Percentiles rank a stretch among this genome's conserved stretches.
Evolutionary conservation across 2,797 vertebrate genomes (phyloP).

Genomic region (Cirrhinus mrigala): DNA sequence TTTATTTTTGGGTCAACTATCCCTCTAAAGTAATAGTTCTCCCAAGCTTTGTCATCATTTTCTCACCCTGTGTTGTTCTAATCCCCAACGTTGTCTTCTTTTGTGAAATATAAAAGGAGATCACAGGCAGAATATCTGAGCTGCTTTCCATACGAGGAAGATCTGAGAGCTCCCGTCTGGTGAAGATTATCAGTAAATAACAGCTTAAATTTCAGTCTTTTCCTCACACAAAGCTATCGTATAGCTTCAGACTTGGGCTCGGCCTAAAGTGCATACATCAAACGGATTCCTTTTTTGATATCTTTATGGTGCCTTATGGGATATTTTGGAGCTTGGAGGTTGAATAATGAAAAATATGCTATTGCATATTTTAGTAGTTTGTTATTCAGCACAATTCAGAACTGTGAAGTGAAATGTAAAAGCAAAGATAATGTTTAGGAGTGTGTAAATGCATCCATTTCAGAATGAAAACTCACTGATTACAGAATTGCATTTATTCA

Average conservation of each 20-base stretch:
- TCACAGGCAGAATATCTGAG: conserved; percentile 5
- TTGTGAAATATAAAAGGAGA: conserved; percentile 14
- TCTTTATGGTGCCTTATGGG: neutral
- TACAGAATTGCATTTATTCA: neutral
- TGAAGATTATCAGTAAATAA: conserved; percentile 11
- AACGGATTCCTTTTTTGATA: neutral
- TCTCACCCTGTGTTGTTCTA: neutral
- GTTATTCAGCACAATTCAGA: neutral
- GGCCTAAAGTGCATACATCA: neutral
- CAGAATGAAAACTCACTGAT: neutral
- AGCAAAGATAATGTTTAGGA: neutral
- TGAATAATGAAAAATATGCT: neutral
- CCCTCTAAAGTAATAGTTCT: neutral
- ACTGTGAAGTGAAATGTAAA: neutral
- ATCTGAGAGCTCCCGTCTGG: neutral
- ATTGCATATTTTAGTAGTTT: neutral
- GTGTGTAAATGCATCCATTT: neutral
- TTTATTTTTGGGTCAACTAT: no score
- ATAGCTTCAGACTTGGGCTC: conserved; percentile 3
- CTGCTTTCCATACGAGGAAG: conserved; percentile 7
- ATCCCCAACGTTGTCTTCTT: neutral
- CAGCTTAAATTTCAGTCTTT: neutral
- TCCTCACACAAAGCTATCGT: conserved; percentile 11
- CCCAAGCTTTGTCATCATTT: neutral
- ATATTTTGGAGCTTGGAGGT: neutral